Base-by-base conservation (phyloP, 2,888 invertebrate species). In the Dione juno region DNA sequence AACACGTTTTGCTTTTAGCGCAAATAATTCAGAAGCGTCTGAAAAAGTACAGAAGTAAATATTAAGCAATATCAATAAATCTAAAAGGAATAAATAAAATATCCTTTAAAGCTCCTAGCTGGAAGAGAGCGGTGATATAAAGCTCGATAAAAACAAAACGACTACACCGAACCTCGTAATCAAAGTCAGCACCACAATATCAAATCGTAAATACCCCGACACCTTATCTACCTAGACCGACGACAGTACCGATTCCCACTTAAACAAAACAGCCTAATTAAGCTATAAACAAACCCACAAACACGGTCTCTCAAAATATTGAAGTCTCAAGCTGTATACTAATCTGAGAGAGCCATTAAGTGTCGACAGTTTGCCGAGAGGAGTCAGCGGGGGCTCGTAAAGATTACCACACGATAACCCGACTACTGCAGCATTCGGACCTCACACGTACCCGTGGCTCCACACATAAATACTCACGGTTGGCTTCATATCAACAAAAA, bases 221-320 rank as follows among this genome's bases (percentile, higher is more conserved):
- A 91, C 90, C 87, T 90, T 92, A 92, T 92, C 92, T 84, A 82
- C 80, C 87, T 87, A 89, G 88, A 87, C 84, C 83, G 86, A 84
- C 87, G 88, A 85, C 85, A 84, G 82, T 81, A 82, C 81, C 84
- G 81, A 87, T 86, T 86, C 85, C 87, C 86, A 88, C 85, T 90
- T 86, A 88, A 87, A 91, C 92, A 91, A 90, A 92, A 92, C 90
- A 91, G 90, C 84, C 92, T 92, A 93, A 93, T 93, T 92, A 93
- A 93, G 92, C 92, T 87, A 93, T 93, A 92, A 92, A 92, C 90
- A 89, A 91, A 89, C 84, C 92, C 88, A 89, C 90, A 90, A 89
- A 92, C 90, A 92, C 86, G 87, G 81, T 76, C 84, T 84, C 83
- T 86, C 86, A 88, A 88, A 89, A 91, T 87, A 87, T 88, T 85